Conservation (phyloP, 2,797 vertebrate genomes). For the Myotis findleyi region DNA sequence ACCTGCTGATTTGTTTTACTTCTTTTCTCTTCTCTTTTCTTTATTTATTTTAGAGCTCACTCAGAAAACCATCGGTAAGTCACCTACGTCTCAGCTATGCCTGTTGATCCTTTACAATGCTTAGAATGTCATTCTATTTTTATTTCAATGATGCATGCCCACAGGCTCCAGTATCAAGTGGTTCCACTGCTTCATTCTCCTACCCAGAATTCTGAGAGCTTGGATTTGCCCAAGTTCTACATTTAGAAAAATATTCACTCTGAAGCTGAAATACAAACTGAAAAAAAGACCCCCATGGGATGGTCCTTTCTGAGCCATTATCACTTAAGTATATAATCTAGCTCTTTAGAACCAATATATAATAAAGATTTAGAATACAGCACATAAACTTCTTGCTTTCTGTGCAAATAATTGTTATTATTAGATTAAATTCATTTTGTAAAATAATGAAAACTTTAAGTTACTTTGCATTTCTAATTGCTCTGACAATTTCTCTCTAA, state of each 20-base stretch:
- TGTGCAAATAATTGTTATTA: background rate
- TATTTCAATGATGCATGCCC: background rate
- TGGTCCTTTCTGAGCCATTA: background rate
- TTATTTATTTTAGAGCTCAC: conserved; percentile 61
- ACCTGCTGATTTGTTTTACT: background rate
- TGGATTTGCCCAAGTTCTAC: background rate
- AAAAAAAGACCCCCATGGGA: background rate
- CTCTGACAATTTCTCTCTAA: background rate
- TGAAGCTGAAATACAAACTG: background rate
- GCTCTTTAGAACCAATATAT: background rate
- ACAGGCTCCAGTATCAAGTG: background rate
- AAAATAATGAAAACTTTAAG: background rate
- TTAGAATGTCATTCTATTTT: background rate
- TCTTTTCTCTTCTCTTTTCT: background rate
- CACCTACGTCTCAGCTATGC: background rate
- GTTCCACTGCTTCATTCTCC: background rate
- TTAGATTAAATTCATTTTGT: conserved; percentile 16
- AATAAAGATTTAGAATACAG: background rate
- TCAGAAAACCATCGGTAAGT: conserved; percentile 79
- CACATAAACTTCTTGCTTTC: background rate
- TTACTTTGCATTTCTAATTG: conserved; percentile 4
- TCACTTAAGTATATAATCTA: background rate
- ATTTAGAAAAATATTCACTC: background rate
- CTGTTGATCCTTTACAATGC: background rate
- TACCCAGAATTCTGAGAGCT: background rate